Evolutionary conservation across 2,888 invertebrate genomes (phyloP).

Genomic region (Cetonia aurata): DNA sequence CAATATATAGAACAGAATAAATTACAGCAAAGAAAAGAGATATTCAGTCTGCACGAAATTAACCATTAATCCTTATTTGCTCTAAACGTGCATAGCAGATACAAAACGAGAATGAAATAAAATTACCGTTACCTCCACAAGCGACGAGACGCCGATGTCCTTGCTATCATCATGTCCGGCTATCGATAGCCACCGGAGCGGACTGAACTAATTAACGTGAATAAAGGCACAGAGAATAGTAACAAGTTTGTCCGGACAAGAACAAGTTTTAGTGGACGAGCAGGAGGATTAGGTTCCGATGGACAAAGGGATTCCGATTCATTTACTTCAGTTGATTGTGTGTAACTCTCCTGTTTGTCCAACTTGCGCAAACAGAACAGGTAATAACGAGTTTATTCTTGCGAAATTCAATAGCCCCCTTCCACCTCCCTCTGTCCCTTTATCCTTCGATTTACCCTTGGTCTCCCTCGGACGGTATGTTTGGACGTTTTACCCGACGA

Average conservation of each 20-base stretch:
- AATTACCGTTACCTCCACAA: no score
- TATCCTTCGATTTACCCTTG: no score
- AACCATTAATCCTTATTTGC: no score
- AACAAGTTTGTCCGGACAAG: constrained; percentile 51
- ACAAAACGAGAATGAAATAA: no score
- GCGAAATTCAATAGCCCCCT: constrained; percentile 46
- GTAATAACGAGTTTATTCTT: constrained; percentile 54
- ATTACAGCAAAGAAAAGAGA: no score
- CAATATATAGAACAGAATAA: no score
- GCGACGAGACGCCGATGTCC: no score
- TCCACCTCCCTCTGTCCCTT: background rate
- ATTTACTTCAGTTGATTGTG: constrained; percentile 59
- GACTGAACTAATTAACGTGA: constrained; percentile 49
- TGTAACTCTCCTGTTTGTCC: constrained; percentile 57
- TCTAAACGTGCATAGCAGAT: no score
- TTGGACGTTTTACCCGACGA: no score
- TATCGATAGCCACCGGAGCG: constrained; percentile 8
- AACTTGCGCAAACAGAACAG: constrained; percentile 56
- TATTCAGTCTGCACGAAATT: no score
- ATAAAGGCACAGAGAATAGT: constrained; percentile 46
- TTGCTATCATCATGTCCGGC: background rate
- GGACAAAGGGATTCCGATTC: constrained; percentile 60
- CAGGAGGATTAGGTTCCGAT: constrained; percentile 51
- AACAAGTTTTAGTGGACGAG: constrained; percentile 41
- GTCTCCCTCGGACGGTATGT: no score